A percentile compares a stretch with the other conserved stretches of the same genome.
These are phyloP conservation scores for Epicauta chinensis DNA, from an alignment of 1,140 invertebrate genomes.

Conservation along the genomic window DNA sequence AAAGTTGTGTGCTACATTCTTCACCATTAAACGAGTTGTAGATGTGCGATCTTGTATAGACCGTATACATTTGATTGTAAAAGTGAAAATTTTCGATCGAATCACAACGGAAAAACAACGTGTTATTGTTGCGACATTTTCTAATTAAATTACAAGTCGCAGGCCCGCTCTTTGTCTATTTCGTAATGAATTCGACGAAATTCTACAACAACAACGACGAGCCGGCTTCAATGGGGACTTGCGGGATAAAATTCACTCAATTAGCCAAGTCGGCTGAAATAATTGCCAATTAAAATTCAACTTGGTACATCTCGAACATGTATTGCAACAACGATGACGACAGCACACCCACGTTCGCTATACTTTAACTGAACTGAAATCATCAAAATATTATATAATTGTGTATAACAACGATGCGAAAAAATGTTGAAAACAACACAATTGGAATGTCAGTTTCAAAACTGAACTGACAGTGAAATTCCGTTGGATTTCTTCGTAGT, in stretches of 20 bases:
- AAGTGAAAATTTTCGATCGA: conserved; percentile 7
- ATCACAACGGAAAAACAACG: too few relatives aligned
- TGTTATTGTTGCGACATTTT: conserved; percentile 17
- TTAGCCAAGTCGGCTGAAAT: conserved; percentile 27
- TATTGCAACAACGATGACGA: too few relatives aligned
- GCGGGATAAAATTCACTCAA: conserved; percentile 26
- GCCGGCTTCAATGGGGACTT: conserved; percentile 22
- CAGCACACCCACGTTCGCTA: too few relatives aligned
- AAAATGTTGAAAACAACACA: too few relatives aligned
- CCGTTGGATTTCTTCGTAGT: too few relatives aligned
- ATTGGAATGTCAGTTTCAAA: too few relatives aligned
- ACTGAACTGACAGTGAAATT: too few relatives aligned
- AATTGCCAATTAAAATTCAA: conserved; percentile 29
- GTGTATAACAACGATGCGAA: too few relatives aligned
- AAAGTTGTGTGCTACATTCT: conserved; percentile 10
- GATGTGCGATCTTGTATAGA: conserved; percentile 2
- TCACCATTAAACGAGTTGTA: conserved; percentile 15
- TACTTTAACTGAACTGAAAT: too few relatives aligned
- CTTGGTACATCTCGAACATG: not conserved
- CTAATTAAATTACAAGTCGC: conserved; percentile 19
- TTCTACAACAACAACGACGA: conserved; percentile 12
- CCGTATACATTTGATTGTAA: conserved; percentile 1
- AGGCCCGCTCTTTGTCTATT: conserved; percentile 2
- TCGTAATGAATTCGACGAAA: conserved; percentile 24
- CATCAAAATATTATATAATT: too few relatives aligned